Evolutionary conservation across 2,888 invertebrate genomes (phyloP), one percentile per base, ranked within the genome.

Genomic region (Drosophila aldrichi): DNA sequence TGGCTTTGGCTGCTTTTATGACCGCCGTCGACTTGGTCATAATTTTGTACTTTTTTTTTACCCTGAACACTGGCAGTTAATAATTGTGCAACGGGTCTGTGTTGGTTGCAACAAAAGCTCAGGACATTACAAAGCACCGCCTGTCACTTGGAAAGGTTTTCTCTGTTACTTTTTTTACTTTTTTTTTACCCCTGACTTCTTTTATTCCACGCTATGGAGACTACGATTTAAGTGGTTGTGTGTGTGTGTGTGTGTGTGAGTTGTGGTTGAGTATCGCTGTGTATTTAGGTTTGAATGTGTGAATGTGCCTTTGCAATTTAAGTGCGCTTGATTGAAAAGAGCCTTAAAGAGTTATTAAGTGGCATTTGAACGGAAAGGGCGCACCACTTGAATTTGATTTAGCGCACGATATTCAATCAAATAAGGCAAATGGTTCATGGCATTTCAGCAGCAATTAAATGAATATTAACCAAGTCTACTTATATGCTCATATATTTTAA

Each of bases 1-100:
- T 87, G 81, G 72, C 84, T 83, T 76, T 70, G 80, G 52, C 14
- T 44, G 62, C 65, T 43, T 36, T 38, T 52, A 52, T 22, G 74
- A 74, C 63, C 32, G 49, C 34, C 49, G 49, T 52, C 57, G 43
- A 44, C 58, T 64, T 60, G 70, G 59, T 57, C 64, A 82, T 71
- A 38, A 60, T 58, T 25, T 25, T 25, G 5, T 25, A 6, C 6
- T 6, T 64, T 55, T 65, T 55, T 65, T 43, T 57, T n/a, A 43
- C 10, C 14, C 46, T 34, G 46, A 36, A 34, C 46, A 44, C 34
- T 71, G 68, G 60, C 75, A 63, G 78, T 83, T 80, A 77, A 81
- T 83, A 70, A 54, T 65, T 54, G 61, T 70, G 57, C 62, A 54
- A n/a, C 41, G 32, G 43, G 56, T 44, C 38, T 46, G 38, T 64